phyloP scores from a whole-genome alignment of 2,888 invertebrate genomes.

The Stramonita haemastoma region DNA sequence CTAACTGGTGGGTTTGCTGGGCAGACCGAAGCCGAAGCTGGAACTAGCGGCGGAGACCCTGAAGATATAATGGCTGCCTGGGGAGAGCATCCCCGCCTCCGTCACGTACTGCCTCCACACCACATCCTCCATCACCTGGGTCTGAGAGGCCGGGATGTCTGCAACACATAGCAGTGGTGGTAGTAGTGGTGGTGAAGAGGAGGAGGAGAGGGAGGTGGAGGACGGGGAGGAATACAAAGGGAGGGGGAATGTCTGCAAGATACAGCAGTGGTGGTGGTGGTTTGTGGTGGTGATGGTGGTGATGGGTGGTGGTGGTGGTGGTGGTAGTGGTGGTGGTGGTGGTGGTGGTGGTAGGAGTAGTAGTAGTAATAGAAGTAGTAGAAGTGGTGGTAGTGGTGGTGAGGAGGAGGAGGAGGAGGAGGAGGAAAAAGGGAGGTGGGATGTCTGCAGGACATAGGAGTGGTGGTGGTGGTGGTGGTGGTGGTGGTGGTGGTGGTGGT shows the following conservation, averaged over 20 bases:
- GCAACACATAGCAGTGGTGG: background rate
- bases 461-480: no score
- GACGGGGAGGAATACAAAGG: background rate
- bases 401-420: no score
- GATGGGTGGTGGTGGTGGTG: background rate
- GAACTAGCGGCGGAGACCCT: constrained; percentile 43
- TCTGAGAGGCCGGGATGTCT: constrained; percentile 33
- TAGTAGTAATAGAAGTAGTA: constrained; percentile 1
- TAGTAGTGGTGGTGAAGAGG: background rate
- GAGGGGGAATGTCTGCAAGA: no score
- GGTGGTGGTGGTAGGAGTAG: background rate
- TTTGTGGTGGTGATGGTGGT: no score
- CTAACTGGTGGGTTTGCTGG: constrained; percentile 38
- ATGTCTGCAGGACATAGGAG: no score
- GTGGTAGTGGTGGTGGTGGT: background rate
- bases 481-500: no score
- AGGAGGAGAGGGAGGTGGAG: background rate
- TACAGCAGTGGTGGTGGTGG: no score
- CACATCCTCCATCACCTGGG: background rate
- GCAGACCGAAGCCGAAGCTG: constrained; percentile 43
- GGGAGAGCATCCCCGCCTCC: constrained; percentile 40
- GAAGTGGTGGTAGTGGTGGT: constrained; percentile 26
- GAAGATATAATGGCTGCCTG: constrained; percentile 47
- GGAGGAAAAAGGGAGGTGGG: no score
- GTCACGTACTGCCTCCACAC: constrained; percentile 40